Evolutionary conservation across 1,140 invertebrate genomes (phyloP), one percentile per base, ranked within the genome.

Genomic region (Trichoplusia ni): DNA sequence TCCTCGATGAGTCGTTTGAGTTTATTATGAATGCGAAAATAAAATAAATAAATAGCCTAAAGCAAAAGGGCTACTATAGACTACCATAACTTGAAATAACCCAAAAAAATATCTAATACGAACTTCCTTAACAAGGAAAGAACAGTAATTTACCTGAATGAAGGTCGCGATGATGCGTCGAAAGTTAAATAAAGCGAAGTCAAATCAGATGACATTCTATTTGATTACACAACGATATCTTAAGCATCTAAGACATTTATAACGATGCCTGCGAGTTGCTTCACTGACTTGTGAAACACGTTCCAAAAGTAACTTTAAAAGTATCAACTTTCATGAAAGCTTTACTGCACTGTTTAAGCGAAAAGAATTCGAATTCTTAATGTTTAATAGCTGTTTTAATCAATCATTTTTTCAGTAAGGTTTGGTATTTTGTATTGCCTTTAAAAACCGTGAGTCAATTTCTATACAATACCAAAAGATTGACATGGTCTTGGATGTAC

Each of bases 151-250:
- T 6, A 9, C 6, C 1, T 29, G 16, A 0, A 16, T 8, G 18
- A 59, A 59, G 37, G 25, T 44, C 16, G 23, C 3, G 13, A 38
- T 11, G 9, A 11, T 27, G 44, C 19, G n/a, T 25, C 25, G 16
- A 46, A 38, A 33, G 11, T 25, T n/a, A n/a, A n/a, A n/a, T n/a
- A n/a, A n/a, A 25, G 40, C 14, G 25, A 7, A 19, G 29, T 19
- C 68, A 65, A 75, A 58, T 49, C 68, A 67, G 69, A 73, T 71
- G 53, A 54, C 72, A 68, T 75, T 78, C 72, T 60, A 73, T 71
- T 78, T 73, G 69, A 73, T 79, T 77, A 74, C 78, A 77, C 73
- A 76, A 70, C 66, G 35, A 70, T 74, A 83, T 85, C 81, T 83
- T 67, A 73, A 78, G 74, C 75, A 85, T 82, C 81, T 79, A 73